Evolutionary conservation across 2,797 vertebrate genomes (phyloP).

Genomic region (Harpagifer antarcticus): DNA sequence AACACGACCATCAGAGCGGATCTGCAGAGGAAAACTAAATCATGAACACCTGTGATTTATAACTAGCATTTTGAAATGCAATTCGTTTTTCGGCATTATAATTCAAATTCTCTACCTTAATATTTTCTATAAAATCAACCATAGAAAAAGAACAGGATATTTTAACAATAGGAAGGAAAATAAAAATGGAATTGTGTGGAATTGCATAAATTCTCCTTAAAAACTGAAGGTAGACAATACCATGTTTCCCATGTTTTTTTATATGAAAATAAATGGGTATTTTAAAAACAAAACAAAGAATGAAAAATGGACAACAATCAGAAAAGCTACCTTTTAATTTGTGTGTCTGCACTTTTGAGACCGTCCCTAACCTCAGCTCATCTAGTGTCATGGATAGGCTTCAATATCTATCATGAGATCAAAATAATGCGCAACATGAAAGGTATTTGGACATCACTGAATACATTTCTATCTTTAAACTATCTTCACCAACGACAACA

Average conservation of each 20-base stretch:
- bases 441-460: neutral
- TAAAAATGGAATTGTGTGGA: too few relatives aligned
- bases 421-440: neutral
- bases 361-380: neutral
- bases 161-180: too few relatives aligned
- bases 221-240: too few relatives aligned
- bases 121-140: neutral
- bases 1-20: conserved; percentile 90
- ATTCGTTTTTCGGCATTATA: too few relatives aligned
- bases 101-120: too few relatives aligned
- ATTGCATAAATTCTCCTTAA: neutral
- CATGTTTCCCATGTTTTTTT: too few relatives aligned
- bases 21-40: conserved; percentile 64
- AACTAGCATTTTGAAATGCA: too few relatives aligned
- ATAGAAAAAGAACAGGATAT: neutral
- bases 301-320: neutral
- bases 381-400: neutral
- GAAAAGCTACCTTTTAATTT: neutral
- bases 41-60: neutral
- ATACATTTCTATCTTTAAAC: neutral
- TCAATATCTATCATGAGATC: neutral
- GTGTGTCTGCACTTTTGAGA: neutral
- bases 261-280: too few relatives aligned
- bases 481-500: too few relatives aligned
- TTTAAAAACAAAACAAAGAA: too few relatives aligned